Conservation (phyloP, 2,888 invertebrate species). For the Melinopterus prodromus region DNA sequence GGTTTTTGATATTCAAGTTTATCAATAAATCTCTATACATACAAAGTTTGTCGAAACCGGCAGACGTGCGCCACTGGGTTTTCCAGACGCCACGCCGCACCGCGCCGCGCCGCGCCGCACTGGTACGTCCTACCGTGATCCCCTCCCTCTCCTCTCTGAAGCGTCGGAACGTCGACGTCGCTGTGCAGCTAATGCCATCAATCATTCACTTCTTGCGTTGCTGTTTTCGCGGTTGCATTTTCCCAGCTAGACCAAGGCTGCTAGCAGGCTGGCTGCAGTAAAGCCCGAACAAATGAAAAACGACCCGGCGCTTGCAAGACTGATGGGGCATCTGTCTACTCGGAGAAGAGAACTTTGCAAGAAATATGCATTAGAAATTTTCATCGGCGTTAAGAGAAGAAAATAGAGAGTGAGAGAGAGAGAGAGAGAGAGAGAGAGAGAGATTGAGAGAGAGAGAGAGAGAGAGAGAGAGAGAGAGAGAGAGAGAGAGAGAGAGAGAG, state of each 20-base stretch:
- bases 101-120: too few relatives aligned
- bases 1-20: too few relatives aligned
- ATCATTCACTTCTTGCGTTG: constrained; percentile 26
- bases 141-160: constrained; percentile 12
- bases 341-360: background rate
- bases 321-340: background rate
- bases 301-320: background rate
- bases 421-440: too few relatives aligned
- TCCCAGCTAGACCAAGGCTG: background rate
- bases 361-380: background rate
- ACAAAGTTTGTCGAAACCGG: too few relatives aligned
- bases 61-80: background rate
- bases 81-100: background rate
- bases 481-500: too few relatives aligned
- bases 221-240: constrained; percentile 21
- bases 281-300: background rate
- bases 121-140: background rate
- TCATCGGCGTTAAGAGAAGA: background rate
- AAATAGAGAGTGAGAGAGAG: background rate
- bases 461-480: too few relatives aligned
- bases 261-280: background rate
- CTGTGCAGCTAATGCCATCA: constrained; percentile 19
- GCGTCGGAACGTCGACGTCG: constrained; percentile 21
- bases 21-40: too few relatives aligned
- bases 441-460: background rate